Evolutionary conservation across 2,797 vertebrate species (phyloP).

Genomic region (Pseudocheirus occidentalis): DNA sequence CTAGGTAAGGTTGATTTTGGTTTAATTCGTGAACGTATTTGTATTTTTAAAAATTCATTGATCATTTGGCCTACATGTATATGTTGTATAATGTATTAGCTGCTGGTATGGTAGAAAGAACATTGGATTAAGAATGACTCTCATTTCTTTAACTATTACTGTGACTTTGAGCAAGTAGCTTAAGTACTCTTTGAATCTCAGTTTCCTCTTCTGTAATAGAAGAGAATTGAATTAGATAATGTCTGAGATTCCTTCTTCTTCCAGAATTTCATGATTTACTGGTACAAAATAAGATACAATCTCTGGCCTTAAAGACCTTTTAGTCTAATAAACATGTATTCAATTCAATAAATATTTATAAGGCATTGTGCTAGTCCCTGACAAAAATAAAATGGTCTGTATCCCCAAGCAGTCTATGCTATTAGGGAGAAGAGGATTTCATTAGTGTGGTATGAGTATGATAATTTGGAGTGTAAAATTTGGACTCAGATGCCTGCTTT

Average conservation of each 20-base stretch:
- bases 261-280: not conserved
- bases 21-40: not conserved
- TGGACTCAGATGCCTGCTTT: not conserved
- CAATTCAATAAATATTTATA: not conserved
- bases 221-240: not conserved
- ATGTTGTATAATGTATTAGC: not conserved
- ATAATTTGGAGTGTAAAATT: not conserved
- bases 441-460: not conserved
- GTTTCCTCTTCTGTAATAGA: not conserved
- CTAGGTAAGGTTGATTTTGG: not conserved
- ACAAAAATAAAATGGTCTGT: not conserved
- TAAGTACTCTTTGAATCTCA: not conserved
- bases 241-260: not conserved
- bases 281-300: not conserved
- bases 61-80: not conserved
- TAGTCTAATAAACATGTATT: not conserved
- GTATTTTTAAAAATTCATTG: not conserved
- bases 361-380: not conserved
- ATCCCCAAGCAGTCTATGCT: not conserved
- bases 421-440: not conserved
- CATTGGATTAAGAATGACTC: not conserved
- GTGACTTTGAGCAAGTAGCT: not conserved
- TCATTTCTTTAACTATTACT: not conserved
- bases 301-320: not conserved
- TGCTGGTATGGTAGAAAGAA: not conserved